A percentile compares a stretch with the other conserved stretches of the same genome.
Conservation (phyloP, 2,888 invertebrate genomes). For the Ornithoptera alexandrae region DNA sequence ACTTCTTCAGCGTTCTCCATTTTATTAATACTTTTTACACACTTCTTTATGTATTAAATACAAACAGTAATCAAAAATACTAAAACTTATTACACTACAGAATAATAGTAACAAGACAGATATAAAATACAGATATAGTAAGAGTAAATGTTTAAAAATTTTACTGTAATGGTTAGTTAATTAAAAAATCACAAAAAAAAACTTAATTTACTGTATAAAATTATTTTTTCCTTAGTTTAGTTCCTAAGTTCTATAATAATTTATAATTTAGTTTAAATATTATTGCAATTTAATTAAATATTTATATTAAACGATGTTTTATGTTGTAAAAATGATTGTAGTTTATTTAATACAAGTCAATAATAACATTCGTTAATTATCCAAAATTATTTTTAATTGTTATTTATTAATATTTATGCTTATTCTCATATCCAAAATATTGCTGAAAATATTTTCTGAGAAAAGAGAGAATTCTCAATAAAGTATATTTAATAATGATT, state of each 20-base stretch:
- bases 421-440: no score
- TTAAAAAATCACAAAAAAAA: background rate
- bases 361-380: no score
- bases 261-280: background rate
- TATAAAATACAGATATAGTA: background rate
- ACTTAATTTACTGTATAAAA: background rate
- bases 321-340: no score
- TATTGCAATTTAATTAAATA: background rate
- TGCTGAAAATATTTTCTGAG: no score
- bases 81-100: background rate
- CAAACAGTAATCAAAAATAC: background rate
- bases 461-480: no score
- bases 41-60: background rate
- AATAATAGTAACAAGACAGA: background rate
- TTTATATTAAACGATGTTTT: no score
- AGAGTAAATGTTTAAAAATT: background rate
- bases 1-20: conserved; percentile 94
- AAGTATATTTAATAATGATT: no score
- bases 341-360: no score
- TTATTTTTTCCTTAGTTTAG: background rate
- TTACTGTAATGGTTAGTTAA: background rate
- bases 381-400: no score
- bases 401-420: no score
- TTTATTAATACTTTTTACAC: conserved; percentile 29
- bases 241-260: background rate